Percentiles rank a stretch among this genome's conserved stretches.
These are phyloP conservation scores for Sinodicranocentrus sp. DNA, from an alignment of 2,888 invertebrate genomes.

Conservation along the genomic window DNA sequence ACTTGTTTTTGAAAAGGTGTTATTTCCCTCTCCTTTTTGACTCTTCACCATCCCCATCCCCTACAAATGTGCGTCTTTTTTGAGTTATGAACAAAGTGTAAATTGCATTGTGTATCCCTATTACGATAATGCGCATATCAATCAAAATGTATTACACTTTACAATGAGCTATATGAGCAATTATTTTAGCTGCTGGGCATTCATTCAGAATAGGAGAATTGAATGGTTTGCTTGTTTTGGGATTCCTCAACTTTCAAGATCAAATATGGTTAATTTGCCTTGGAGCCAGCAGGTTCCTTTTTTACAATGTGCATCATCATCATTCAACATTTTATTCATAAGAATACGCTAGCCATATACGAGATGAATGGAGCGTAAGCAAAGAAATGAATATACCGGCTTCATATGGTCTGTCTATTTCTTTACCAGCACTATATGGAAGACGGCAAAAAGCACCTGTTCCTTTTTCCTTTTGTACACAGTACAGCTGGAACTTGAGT, in stretches of 20 bases:
- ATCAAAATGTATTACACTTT: constrained; percentile 18
- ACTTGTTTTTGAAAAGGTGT: constrained; percentile 51
- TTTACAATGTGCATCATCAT: constrained; percentile 9
- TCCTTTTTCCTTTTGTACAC: no score
- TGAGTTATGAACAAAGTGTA: constrained; percentile 21
- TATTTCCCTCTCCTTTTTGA: constrained; percentile 50
- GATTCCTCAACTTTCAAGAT: constrained; percentile 13
- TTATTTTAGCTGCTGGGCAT: constrained; percentile 41
- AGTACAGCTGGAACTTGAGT: no score
- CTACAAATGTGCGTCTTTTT: no score
- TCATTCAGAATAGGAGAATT: background rate
- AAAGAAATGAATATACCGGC: constrained; percentile 6
- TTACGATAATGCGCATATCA: constrained; percentile 33
- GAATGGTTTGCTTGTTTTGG: background rate
- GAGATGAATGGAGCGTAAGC: background rate
- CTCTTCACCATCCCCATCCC: no score
- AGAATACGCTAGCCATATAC: background rate
- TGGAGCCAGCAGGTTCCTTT: constrained; percentile 34
- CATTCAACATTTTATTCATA: background rate
- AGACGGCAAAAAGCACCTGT: constrained; percentile 60
- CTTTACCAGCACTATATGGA: background rate
- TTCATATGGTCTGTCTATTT: background rate
- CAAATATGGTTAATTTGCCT: constrained; percentile 68
- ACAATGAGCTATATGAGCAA: constrained; percentile 11
- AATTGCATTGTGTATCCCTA: constrained; percentile 2